Evolutionary conservation across 2,113 vertebrate species (phyloP), one percentile per base, ranked within the genome.

Genomic region (Kryptolebias marmoratus): DNA sequence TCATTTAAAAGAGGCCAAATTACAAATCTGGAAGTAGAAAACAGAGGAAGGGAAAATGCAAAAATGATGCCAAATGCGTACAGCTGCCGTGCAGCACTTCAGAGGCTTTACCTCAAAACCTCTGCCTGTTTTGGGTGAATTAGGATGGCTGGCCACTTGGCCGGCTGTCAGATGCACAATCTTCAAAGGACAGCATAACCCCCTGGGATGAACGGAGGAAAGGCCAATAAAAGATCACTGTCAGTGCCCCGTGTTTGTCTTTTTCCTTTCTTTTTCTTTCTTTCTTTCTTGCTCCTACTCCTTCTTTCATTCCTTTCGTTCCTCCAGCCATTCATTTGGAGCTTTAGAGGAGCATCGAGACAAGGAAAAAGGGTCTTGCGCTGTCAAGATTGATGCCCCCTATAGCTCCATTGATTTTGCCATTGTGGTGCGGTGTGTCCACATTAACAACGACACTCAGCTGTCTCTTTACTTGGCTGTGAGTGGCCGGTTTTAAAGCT

Each of bases 321-420:
- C 62, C 60, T 6, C 4, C 16, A 31, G 65, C 62, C 68, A 71
- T 83, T 71, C 79, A 74, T 55, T 84, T 77, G 61, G 67, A 55
- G 76, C 79, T 76, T 69, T 78, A 75, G 65, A 80, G 80, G 50
- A 82, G 78, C 63, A 70, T 79, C 68, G 70, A 87, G 87, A 85
- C 80, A 83, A 89, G 90, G 76, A 73, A 88, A 87, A 74, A 80
- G 58, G 85, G 76, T 90, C 88, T 90, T 87, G 81, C 85, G 86
- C 83, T 87, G 88, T 86, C 78, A 86, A 90, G 93, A 95, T 93
- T 94, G 93, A 94, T 95, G 91, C 87, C 77, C 83, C 89, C 91
- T 94, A 92, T 92, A 94, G 89, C 85, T 63, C 80, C 91, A 94
- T 94, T 93, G 93, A 94, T 94, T 94, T 94, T 93, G 87, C 92